These are phyloP conservation scores for Cariama cristata DNA, from an alignment of 2,113 vertebrate species.

Conservation along the genomic window DNA sequence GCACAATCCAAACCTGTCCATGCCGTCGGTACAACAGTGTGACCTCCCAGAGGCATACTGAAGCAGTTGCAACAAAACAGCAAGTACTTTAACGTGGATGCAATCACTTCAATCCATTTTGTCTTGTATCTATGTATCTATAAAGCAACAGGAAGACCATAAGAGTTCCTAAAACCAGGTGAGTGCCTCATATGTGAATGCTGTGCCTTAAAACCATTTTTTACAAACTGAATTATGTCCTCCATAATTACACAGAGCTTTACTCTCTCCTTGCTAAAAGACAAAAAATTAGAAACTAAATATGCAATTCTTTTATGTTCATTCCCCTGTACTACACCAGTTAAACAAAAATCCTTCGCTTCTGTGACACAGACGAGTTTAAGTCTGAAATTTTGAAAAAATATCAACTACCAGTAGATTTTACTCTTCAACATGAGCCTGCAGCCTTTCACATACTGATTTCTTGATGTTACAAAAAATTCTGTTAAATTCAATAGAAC, in stretches of 20 bases:
- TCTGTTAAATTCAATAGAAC: not conserved
- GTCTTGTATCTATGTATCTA: not conserved
- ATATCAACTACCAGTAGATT: not conserved
- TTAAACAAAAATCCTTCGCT: not conserved
- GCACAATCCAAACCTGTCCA: not conserved
- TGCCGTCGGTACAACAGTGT: not conserved
- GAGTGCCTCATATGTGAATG: not conserved
- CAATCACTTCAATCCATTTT: not conserved
- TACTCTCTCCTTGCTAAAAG: not conserved
- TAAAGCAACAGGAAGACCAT: not conserved
- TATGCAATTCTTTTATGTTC: not conserved
- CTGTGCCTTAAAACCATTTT: not conserved
- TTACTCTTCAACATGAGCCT: not conserved
- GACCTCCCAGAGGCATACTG: not conserved
- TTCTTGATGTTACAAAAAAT: not conserved
- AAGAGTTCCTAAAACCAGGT: not conserved
- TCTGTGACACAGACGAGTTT: not conserved
- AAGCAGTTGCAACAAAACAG: not conserved
- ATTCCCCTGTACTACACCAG: not conserved
- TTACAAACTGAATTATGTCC: not conserved
- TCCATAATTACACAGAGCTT: not conserved
- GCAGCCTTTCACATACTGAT: not conserved
- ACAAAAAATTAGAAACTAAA: not conserved
- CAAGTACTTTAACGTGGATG: not conserved
- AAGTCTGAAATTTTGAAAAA: not conserved